Evolutionary conservation across 2,113 vertebrate genomes (phyloP), one percentile per base, ranked within the genome.

Genomic region (Sigmodon hispidus): DNA sequence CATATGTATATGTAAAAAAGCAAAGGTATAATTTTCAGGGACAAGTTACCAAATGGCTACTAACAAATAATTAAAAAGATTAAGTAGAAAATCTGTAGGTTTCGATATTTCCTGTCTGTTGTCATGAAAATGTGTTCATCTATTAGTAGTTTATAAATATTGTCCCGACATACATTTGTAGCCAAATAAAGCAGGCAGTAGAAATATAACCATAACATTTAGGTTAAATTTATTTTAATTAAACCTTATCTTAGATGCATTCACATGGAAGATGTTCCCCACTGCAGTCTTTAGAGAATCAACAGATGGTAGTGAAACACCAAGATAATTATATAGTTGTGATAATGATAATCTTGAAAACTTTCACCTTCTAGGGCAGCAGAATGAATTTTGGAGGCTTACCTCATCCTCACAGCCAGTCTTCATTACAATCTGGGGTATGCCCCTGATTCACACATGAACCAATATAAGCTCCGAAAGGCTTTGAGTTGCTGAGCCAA

Each of bases 21-120:
- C n/a, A 84, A 84, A 43, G 17, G 80, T 10, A 0, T 93, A 72
- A 87, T 94, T 93, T 10, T 45, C 45, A 57, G 48, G 8, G 59
- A 55, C 8, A 11, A 13, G 90, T 76, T 59, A 70, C 3, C 36
- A 34, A 17, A 80, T 16, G 43, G 75, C 86, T 97, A 57, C 29
- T 95, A 63, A 88, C 91, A 91, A 97, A 96, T 67, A 57, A 11
- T 24, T 12, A 75, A 69, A 55, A 87, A 69, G 55, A 61, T 50
- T 55, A n/a, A 4, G 1, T 34, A 89, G 55, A 67, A 93, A 94
- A 29, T 3, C 4, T 87, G 34, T 85, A 13, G 94, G 61, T 7
- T 40, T 85, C 55, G 50, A 36, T 75, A 87, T 87, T 89, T 40
- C 50, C 63, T 43, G 61, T 76, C 67, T 70, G 40, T 40, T 81